Percentiles rank a stretch among this genome's conserved stretches.
Evolutionary conservation across 2,797 vertebrate genomes (phyloP).

Genomic region (Premnoplex brunnescens): DNA sequence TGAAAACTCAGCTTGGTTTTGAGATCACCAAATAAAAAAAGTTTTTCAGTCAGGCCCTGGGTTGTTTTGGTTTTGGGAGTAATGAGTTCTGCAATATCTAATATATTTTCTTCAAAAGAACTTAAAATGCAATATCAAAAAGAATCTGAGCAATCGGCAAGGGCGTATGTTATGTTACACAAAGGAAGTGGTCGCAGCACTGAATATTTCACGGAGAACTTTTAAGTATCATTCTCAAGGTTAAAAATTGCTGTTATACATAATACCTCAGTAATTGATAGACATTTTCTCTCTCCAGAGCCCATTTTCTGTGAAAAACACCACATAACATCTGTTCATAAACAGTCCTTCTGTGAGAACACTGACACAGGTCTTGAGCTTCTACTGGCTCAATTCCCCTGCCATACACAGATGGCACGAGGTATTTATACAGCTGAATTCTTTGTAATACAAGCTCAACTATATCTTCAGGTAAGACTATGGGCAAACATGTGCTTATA

Average conservation of each 20-base stretch:
- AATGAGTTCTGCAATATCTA: neutral
- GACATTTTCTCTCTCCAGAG: conserved; percentile 95
- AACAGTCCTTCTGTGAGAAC: conserved; percentile 94
- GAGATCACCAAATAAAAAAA: neutral
- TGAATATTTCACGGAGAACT: conserved; percentile 74
- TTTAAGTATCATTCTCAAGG: conserved; percentile 90
- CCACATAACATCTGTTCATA: conserved; percentile 99
- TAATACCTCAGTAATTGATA: conserved; percentile 91
- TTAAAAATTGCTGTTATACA: conserved; percentile 90
- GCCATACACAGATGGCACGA: conserved; percentile 91
- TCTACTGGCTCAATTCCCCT: conserved; percentile 90
- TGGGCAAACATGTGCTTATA: conserved; percentile 81
- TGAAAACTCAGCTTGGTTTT: neutral
- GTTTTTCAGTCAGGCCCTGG: neutral
- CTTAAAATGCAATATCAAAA: neutral
- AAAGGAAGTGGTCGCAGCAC: conserved; percentile 66
- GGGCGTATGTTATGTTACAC: conserved; percentile 34
- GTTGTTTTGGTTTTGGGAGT: neutral
- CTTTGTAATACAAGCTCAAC: conserved; percentile 82
- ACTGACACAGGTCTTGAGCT: conserved; percentile 89
- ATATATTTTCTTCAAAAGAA: neutral
- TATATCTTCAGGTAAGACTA: conserved; percentile 89
- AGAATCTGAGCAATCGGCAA: conserved; percentile 10
- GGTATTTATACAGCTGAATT: conserved; percentile 82
- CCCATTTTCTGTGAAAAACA: conserved; percentile 88